Evolutionary conservation across 1,140 invertebrate species (phyloP), one percentile per base, ranked within the genome.

Genomic region (Bradysia coprophila): DNA sequence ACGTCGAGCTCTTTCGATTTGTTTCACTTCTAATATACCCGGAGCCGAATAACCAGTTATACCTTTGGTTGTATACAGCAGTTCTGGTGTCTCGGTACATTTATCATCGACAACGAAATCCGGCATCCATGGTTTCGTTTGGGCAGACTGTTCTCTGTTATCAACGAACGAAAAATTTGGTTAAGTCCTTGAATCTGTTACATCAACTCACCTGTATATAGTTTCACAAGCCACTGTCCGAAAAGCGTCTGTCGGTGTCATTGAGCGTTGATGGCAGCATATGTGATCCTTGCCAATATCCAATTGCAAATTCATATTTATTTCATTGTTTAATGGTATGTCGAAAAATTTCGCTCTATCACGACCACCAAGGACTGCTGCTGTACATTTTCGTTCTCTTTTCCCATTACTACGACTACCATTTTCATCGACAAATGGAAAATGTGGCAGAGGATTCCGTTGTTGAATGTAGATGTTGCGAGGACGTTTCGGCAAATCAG

Each of bases 91-190:
- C 33, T 50, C 43, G 4, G 33, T 45, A 9, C 43, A 32, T 0
- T 51, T 49, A 4, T 52, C 48, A 31, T 66, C 47, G 46, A 61
- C 56, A 3, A 63, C 56, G 48, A 73, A 67, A 13, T 63, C 56
- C 0, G 58, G 58, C 22, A 78, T 69, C 43, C 76, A 86, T 2
- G 81, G 77, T 37, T 70, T 52, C 1, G 83, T 86, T 59, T 86
- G 82, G 16, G 73, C 63, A 44, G 79, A 78, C 15, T 71, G 73
- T 51, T 86, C 83, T 45, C 78, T 57, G 49, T 71, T 81, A 41
- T 2, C 23, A 31, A 9, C n/a, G 5, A 31, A 18, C 16, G 4
- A 28, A 4, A n/a, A n/a, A n/a, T n/a, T n/a, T n/a, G n/a, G n/a
- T n/a, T n/a, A n/a, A n/a, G n/a, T n/a, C n/a, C n/a, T n/a, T n/a